A percentile compares a stretch with the other conserved stretches of the same genome.
phyloP scores from a whole-genome alignment of 37 sponge, comb jelly and placozoan genomes.

The Diacarnus erythraeanus region DNA sequence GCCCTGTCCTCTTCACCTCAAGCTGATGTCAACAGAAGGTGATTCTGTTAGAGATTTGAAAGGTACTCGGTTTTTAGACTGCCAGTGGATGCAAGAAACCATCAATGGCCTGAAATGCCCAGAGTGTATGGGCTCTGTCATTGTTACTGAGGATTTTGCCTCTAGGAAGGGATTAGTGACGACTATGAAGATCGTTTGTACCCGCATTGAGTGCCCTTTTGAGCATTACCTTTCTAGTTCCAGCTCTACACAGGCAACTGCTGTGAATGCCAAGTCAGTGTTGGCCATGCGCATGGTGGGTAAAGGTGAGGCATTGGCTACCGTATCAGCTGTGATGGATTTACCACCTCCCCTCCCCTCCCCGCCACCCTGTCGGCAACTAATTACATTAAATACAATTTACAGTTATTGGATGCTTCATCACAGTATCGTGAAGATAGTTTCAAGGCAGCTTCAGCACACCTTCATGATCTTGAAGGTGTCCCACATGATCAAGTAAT shows the following conservation, averaged over 20 bases:
- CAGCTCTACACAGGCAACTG: not conserved
- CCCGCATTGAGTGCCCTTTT: not conserved
- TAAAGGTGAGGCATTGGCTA: not conserved
- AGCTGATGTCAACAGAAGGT: no score
- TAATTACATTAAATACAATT: not conserved
- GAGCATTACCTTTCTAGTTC: not conserved
- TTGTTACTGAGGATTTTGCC: not conserved
- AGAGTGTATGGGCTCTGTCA: no score
- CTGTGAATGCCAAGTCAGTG: conserved; percentile 8
- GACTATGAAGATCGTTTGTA: not conserved
- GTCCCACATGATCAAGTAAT: not conserved
- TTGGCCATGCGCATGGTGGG: conserved; percentile 22
- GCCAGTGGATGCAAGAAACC: no score
- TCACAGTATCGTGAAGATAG: not conserved
- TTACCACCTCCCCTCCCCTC: conserved; percentile 18
- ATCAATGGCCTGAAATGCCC: no score
- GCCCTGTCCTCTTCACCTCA: no score
- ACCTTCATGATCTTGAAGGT: conserved; percentile 18
- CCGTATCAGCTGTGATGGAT: conserved; percentile 32
- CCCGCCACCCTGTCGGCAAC: not conserved
- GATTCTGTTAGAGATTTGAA: no score
- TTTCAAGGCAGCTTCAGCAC: conserved; percentile 7
- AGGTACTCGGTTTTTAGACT: no score
- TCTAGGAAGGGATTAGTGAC: not conserved
- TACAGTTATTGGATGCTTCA: not conserved